Evolutionary conservation across 1,140 invertebrate species (phyloP), one percentile per base, ranked within the genome.

Genomic region (Nasonia vitripennis): DNA sequence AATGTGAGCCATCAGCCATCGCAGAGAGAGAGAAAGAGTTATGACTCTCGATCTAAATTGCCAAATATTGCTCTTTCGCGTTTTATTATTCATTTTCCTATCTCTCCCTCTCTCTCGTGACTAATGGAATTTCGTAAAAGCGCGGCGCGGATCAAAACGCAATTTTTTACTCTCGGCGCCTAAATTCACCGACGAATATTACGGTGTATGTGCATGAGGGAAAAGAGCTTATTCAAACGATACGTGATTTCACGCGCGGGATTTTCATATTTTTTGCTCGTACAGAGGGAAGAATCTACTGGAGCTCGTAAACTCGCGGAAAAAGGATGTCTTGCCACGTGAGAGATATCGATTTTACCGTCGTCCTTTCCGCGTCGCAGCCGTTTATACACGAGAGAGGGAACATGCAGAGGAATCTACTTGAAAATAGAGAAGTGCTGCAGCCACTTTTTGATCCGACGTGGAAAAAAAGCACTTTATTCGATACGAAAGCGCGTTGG

Each of bases 341-440:
- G 55, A 62, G 55, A 62, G 55, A 62, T 62, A 62, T 62, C 55
- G 55, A 62, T 62, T 62, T 62, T 62, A 62, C 20, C 55, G 55
- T 62, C 55, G 17, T 62, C 17, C 20, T n/a, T 62, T 62, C 55
- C 55, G 55, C 55, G 20, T 62, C 55, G 55, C 55, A 10, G 7
- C 7, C 41, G 41, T 45, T 45, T 45, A 62, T 20, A 62, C 2
- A 62, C 3, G 55, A n/a, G 6, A 62, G 55, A n/a, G 51, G 11
- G 51, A 55, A 55, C 14, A 14, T n/a, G 55, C 17, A 14, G 14
- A 20, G 51, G 51, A 55, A 55, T 55, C 14, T 17, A 55, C 51
- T 55, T 55, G 17, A 55, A 51, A 55, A 55, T 55, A 37, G 17
- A 27, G 55, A 62, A 62, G 55, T 62, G 55, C 20, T 5, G 17